Percentiles rank a stretch among this genome's conserved stretches.
Conservation (phyloP, 1,140 invertebrate genomes). For the Drosophila sp. region DNA sequence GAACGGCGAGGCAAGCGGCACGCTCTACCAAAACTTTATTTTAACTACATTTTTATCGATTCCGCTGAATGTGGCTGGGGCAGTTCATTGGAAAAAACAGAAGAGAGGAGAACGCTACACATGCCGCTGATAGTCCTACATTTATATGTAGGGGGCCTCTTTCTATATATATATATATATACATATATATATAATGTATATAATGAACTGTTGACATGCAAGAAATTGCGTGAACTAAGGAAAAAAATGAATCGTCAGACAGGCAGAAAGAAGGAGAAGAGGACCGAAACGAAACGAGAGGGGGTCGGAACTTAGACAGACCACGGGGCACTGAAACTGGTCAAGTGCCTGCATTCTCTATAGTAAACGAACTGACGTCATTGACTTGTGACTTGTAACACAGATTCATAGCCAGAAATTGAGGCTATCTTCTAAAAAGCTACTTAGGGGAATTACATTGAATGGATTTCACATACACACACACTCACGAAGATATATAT, state of each 20-base stretch:
- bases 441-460: slow-evolving; percentile 10
- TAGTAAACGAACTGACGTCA: slow-evolving; percentile 76
- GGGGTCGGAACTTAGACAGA: slow-evolving; percentile 2
- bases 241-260: slow-evolving; percentile 37
- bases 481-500: slow-evolving; percentile 12
- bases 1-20: slow-evolving; percentile 12
- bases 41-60: slow-evolving; percentile 78
- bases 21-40: slow-evolving; percentile 62
- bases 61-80: slow-evolving; percentile 25
- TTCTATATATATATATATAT: slow-evolving; percentile 17
- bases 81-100: slow-evolving; percentile 63
- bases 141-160: neutral
- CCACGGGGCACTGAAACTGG: slow-evolving; percentile 29
- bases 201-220: slow-evolving; percentile 78
- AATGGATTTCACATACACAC: neutral
- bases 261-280: slow-evolving; percentile 21
- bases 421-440: slow-evolving; percentile 30
- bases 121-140: slow-evolving; percentile 45
- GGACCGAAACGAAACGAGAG: neutral
- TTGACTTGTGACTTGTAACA: slow-evolving; percentile 59
- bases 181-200: slow-evolving; percentile 28
- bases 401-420: slow-evolving; percentile 47
- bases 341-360: slow-evolving; percentile 66
- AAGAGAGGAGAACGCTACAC: slow-evolving; percentile 18
- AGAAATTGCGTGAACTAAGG: slow-evolving; percentile 66